Conservation (phyloP, 2,113 vertebrate genomes). For the Barbus barbus region DNA sequence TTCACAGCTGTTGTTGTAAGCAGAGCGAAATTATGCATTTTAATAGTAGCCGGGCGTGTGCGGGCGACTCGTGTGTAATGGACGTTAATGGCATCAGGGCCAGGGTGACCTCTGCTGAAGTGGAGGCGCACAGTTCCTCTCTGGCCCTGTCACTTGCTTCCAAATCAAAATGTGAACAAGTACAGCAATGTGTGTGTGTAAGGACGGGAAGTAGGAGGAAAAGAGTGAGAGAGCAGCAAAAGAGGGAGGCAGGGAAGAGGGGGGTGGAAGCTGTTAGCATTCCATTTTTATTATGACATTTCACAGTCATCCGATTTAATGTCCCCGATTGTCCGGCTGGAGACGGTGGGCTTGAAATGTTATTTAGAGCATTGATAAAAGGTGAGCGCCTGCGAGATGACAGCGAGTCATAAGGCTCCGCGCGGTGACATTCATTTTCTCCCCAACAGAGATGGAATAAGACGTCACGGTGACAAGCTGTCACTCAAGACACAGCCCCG, state of each 20-base stretch:
- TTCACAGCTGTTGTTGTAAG: constrained; percentile 51
- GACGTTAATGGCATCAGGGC: constrained; percentile 90
- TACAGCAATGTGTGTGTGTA: constrained; percentile 42
- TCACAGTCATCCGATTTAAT: constrained; percentile 92
- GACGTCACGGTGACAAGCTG: constrained; percentile 95
- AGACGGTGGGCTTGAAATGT: constrained; percentile 93
- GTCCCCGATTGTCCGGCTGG: constrained; percentile 90
- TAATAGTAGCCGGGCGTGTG: constrained; percentile 48
- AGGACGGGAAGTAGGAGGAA: neutral
- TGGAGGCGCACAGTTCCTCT: constrained; percentile 85
- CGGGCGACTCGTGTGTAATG: constrained; percentile 63
- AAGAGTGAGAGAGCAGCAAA: constrained; percentile 41
- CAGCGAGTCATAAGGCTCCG: constrained; percentile 91
- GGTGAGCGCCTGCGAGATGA: constrained; percentile 94
- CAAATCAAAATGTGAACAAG: constrained; percentile 80
- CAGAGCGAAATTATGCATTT: constrained; percentile 53
- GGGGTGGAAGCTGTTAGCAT: constrained; percentile 88
- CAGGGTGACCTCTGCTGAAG: constrained; percentile 90
- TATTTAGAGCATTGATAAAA: constrained; percentile 97
- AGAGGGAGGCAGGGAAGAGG: constrained; percentile 69
- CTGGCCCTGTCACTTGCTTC: constrained; percentile 85
- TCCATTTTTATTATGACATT: constrained; percentile 93
- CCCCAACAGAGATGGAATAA: constrained; percentile 96
- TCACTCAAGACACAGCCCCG: constrained; percentile 86
- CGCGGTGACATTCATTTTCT: constrained; percentile 97